Conservation (phyloP, 2,113 vertebrate species). For the Eleginops maclovinus region DNA sequence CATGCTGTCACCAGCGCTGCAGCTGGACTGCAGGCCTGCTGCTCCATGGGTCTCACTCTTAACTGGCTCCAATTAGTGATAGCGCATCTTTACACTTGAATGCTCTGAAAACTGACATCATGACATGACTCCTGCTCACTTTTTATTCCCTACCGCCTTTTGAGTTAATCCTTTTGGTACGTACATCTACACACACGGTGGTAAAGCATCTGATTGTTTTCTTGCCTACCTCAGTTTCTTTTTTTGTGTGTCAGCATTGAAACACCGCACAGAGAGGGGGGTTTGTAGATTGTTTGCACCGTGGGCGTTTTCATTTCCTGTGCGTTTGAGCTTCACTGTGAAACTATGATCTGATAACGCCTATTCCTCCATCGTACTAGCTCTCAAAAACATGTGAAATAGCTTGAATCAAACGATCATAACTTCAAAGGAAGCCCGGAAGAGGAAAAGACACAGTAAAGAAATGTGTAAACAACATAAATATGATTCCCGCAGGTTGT, state of each 20-base stretch:
- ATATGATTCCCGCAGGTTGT: not conserved
- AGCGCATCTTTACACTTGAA: conserved; percentile 48
- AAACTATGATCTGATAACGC: conserved; percentile 31
- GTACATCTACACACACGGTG: conserved; percentile 38
- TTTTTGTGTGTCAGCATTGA: conserved; percentile 30
- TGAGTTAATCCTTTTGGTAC: conserved; percentile 35
- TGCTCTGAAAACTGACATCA: conserved; percentile 47
- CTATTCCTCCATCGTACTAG: conserved; percentile 7
- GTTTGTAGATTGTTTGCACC: conserved; percentile 11
- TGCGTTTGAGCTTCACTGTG: conserved; percentile 39
- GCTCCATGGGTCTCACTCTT: conserved; percentile 56
- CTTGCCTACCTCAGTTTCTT: conserved; percentile 80
- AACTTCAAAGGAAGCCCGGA: conserved; percentile 30
- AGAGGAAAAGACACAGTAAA: conserved; percentile 1
- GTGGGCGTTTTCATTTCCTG: conserved; percentile 26
- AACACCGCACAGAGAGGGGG: conserved; percentile 27
- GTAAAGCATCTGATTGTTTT: conserved; percentile 68
- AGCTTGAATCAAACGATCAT: conserved; percentile 18
- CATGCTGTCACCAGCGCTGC: conserved; percentile 66
- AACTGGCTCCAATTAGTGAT: conserved; percentile 44
- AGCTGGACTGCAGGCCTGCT: conserved; percentile 68
- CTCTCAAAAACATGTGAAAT: conserved; percentile 13
- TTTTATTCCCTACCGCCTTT: conserved; percentile 32
- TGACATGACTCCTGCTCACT: conserved; percentile 14
- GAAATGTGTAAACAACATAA: not conserved